Base-by-base conservation (phyloP, 2,888 invertebrate species). In the Hydrotaea diabolus region DNA sequence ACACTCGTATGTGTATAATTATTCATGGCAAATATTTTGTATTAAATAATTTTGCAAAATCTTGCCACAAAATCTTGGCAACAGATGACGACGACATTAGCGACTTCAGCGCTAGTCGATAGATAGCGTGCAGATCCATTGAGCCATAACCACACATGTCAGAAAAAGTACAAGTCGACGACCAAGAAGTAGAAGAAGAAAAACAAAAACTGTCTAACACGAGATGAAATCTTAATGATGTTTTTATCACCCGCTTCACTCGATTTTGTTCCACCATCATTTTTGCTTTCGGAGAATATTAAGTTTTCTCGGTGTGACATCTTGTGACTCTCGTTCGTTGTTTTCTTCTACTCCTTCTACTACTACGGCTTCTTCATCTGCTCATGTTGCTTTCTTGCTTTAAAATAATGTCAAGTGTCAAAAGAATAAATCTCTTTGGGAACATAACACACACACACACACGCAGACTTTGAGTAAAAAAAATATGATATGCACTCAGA, bases 351-450 rank as follows among this genome's bases (percentile, higher is more conserved):
- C 31, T 2, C 7, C 31, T 2, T 31, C 31, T 31, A 4, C 31
- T 2, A 4, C 3, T 31, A 7, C 31, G 21, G 17, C 46, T 49
- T 69, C n/a, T n/a, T n/a, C n/a, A n/a, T n/a, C 31, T 72, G 49
- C 46, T 31, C 31, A 31, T 36, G 62, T 71, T 31, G 46, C 31
- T n/a, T 46, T 75, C 49, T 7, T 62, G 36, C 43, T 46, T 69
- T 46, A 69, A 69, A 66, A 53, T 64, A 76, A 55, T 76, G 66
- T 76, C 13, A 64, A 62, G 53, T 39, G 64, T 76, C 53, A 23
- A 43, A 69, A 53, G 62, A 72, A 72, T 72, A 72, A 73, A 73
- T 73, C 72, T 64, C 71, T 62, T 26, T 72, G 62, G 78, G 49
- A 64, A 53, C 59, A 55, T n/a, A 43, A 23, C 15, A 26, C 59